Evolutionary conservation across 2,888 invertebrate genomes (phyloP).

Genomic region (Hyppa rectilinea): DNA sequence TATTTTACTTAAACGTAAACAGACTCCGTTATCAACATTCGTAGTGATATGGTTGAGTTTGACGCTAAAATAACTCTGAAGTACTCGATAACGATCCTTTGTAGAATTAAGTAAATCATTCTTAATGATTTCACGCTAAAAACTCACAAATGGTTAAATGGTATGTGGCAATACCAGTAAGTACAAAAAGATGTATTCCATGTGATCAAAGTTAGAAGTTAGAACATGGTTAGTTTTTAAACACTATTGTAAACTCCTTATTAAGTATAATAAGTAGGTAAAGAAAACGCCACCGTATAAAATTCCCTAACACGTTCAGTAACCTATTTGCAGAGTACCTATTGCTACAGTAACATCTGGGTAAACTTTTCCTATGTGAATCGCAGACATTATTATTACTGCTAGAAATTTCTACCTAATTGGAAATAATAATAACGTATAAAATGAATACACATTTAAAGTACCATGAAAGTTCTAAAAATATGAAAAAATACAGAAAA

Average conservation of each 20-base stretch:
- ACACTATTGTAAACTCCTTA: background rate
- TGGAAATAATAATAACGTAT: background rate
- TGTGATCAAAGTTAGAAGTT: background rate
- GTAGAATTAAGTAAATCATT: background rate
- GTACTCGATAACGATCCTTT: conserved; percentile 19
- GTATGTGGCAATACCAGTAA: background rate
- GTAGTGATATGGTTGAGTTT: conserved; percentile 21
- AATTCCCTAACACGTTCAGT: background rate
- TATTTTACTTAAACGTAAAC: conserved; percentile 51
- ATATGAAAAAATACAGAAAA: background rate
- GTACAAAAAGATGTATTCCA: background rate
- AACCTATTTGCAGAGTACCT: background rate
- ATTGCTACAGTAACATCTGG: background rate
- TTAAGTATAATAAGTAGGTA: background rate
- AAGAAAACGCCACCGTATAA: background rate
- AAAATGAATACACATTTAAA: background rate
- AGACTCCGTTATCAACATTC: conserved; percentile 36
- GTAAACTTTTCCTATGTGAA: background rate
- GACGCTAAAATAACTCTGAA: conserved; percentile 31
- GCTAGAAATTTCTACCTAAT: background rate
- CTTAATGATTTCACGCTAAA: background rate
- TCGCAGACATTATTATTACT: background rate
- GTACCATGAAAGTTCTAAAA: background rate
- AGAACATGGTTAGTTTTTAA: background rate
- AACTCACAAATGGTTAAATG: background rate